Evolutionary conservation across 2,888 invertebrate species (phyloP).

Genomic region (Cremastinae sp.): DNA sequence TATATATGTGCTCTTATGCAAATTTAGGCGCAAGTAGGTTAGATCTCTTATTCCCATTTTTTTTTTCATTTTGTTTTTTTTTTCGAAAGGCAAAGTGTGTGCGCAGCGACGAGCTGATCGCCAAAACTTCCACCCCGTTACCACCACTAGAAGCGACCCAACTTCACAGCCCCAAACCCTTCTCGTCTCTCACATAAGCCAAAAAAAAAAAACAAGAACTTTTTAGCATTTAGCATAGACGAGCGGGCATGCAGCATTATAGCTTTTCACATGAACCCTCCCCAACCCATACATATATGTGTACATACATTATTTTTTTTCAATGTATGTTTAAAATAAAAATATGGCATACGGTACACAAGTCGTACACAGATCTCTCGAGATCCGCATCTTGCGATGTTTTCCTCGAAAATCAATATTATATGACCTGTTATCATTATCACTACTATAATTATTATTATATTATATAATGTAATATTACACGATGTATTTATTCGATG

Average conservation of each 20-base stretch:
- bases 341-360: conserved; percentile 31
- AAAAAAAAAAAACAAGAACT: conserved; percentile 42
- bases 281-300: conserved; percentile 12
- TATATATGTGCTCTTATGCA: conserved; percentile 66
- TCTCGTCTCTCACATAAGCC: conserved; percentile 41
- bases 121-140: conserved; percentile 49
- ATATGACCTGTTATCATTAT: conserved; percentile 26
- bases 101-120: conserved; percentile 58
- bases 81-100: conserved; percentile 48
- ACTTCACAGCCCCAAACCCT: conserved; percentile 11
- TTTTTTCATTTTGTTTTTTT: background rate
- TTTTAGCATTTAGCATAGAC: conserved; percentile 76
- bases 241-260: conserved; percentile 77
- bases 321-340: conserved; percentile 8
- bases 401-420: conserved; percentile 29
- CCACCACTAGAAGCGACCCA: conserved; percentile 30
- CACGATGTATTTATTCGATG: conserved; percentile 38
- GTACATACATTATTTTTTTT: conserved; percentile 26
- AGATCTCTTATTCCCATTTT: conserved; percentile 23
- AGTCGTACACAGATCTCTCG: conserved; percentile 37
- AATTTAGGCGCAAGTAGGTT: conserved; percentile 74
- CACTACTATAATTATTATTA: conserved; percentile 13
- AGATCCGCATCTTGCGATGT: conserved; percentile 44
- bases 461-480: conserved; percentile 32
- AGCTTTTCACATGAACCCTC: conserved; percentile 50